Conservation (phyloP, 2,113 vertebrate genomes). For the Lonchura striata region DNA sequence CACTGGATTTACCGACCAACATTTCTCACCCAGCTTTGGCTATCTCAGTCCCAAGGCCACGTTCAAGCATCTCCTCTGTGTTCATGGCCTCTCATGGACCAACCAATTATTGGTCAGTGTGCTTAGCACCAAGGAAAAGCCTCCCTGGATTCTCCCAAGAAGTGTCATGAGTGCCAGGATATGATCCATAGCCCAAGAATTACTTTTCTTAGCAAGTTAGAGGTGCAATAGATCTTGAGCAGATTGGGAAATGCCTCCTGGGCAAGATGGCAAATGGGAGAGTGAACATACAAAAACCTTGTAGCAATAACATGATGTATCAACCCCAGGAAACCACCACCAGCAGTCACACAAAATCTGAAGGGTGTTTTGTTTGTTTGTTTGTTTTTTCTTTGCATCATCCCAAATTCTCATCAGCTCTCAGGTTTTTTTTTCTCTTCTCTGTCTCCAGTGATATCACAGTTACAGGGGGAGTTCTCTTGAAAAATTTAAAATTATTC, state of each 20-base stretch:
- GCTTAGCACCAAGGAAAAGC: not conserved
- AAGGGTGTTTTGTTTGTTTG: not conserved
- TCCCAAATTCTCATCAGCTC: not conserved
- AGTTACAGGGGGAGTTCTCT: not conserved
- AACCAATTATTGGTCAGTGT: not conserved
- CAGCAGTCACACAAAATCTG: not conserved
- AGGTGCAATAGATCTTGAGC: not conserved
- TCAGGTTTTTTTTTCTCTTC: too few relatives aligned
- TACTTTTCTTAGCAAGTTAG: not conserved
- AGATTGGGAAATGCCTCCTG: not conserved
- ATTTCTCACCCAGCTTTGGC: not conserved
- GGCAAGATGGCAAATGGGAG: not conserved
- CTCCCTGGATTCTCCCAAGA: not conserved
- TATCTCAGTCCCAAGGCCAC: not conserved
- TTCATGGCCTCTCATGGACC: conserved; percentile 30
- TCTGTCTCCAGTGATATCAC: not conserved
- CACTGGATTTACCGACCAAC: not conserved
- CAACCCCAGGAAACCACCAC: not conserved
- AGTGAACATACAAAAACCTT: not conserved
- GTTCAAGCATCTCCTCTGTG: not conserved
- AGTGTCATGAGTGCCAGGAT: not conserved
- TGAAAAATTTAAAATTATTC: not conserved
- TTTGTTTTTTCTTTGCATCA: not conserved
- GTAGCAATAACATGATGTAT: accelerated
- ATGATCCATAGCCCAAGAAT: not conserved